Conservation (phyloP, 2,888 invertebrate species). For the Drosophila villosipedis region DNA sequence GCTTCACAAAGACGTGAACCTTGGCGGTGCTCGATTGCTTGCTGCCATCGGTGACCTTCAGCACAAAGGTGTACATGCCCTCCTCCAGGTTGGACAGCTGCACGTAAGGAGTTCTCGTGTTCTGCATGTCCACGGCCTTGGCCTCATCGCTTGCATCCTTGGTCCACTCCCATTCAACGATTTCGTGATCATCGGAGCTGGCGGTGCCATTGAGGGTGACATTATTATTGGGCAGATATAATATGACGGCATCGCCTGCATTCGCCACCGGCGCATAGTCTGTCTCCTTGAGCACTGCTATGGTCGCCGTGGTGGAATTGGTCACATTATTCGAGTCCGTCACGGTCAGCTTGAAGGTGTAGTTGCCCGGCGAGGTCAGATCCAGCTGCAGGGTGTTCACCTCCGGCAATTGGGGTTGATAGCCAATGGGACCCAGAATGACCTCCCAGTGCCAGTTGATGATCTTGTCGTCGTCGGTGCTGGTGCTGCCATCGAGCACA, state of each 20-base stretch:
- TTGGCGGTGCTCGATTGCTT: slow-evolving; percentile 94
- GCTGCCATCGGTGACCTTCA: slow-evolving; percentile 96
- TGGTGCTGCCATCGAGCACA: slow-evolving; percentile 94
- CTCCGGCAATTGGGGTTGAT: slow-evolving; percentile 92
- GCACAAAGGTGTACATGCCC: slow-evolving; percentile 96
- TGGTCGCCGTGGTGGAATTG: slow-evolving; percentile 94
- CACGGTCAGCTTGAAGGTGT: slow-evolving; percentile 95
- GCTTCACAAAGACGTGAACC: slow-evolving; percentile 97
- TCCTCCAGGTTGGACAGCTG: slow-evolving; percentile 95
- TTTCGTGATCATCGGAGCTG: slow-evolving; percentile 97
- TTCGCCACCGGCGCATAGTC: slow-evolving; percentile 98
- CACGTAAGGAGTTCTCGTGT: slow-evolving; percentile 95
- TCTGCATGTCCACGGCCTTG: slow-evolving; percentile 98
- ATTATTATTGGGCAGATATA: slow-evolving; percentile 95
- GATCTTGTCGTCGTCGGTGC: slow-evolving; percentile 93
- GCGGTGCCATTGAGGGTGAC: slow-evolving; percentile 95
- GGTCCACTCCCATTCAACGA: slow-evolving; percentile 98
- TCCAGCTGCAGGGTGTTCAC: slow-evolving; percentile 94
- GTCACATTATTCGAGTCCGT: slow-evolving; percentile 95
- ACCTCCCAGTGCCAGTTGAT: slow-evolving; percentile 97
- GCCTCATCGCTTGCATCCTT: slow-evolving; percentile 94
- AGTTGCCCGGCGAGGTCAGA: slow-evolving; percentile 94
- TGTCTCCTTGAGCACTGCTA: slow-evolving; percentile 94
- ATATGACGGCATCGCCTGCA: slow-evolving; percentile 95
- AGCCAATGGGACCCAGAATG: slow-evolving; percentile 94